Evolutionary conservation across 2,888 invertebrate species (phyloP), one percentile per base, ranked within the genome.

Genomic region (Megalurothrips usitatus): DNA sequence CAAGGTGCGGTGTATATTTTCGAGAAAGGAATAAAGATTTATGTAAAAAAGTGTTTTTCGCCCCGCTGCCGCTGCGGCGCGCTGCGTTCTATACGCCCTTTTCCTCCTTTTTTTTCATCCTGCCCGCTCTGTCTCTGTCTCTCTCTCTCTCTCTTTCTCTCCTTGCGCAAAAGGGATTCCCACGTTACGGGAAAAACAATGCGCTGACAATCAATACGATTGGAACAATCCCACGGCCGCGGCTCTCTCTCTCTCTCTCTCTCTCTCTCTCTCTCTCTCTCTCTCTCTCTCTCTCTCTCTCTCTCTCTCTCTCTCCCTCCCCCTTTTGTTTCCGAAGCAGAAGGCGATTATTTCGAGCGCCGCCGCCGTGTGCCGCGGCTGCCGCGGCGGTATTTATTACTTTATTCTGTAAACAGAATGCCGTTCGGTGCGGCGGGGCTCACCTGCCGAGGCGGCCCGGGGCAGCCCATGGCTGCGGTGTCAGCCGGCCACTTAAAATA

Each of bases 391-490:
- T 58, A 75, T 75, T 75, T 75, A 75, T 75, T 75, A 75, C 68
- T 75, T 75, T 75, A 75, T 75, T 75, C 68, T 75, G 68, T 75
- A 75, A 75, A 75, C 68, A 75, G 23, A n/a, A 26, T 12, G 23
- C 12, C 26, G 17, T n/a, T n/a, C 6, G 58, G 19, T 17, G 58
- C 14, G 11, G 58, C 58, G 58, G 58, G 14, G 58, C 58, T 43
- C 58, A 19, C 58, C 58, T 58, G 58, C 58, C 58, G 4, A n/a
- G n/a, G 58, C 11, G 14, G 58, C 58, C 58, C 26, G 68, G 68
- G 23, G 26, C 68, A 75, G 26, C 68, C 26, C 26, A 26, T 23
- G 12, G 23, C 17, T n/a, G 68, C n/a, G 58, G 58, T 58, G 58
- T 58, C 58, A n/a, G 58, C 58, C 14, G 14, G 58, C 58, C 58